These are phyloP conservation scores for Eudorcas thomsonii DNA, from an alignment of 2,113 vertebrate genomes.

Conservation along the genomic window DNA sequence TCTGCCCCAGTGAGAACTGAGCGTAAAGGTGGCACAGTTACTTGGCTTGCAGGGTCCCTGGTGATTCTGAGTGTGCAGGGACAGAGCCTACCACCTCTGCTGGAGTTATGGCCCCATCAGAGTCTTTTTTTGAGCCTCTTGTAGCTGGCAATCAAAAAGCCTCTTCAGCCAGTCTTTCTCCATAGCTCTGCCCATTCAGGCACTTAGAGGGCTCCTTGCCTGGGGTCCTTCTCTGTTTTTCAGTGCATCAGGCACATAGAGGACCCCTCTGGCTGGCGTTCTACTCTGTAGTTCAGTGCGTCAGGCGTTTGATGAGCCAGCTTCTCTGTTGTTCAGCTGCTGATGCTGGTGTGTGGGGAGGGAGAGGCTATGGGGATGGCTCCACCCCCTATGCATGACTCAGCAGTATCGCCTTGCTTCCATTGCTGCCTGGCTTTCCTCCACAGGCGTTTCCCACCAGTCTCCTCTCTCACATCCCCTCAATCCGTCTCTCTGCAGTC, in stretches of 20 bases:
- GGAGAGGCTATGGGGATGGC: neutral
- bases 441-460: neutral
- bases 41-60: neutral
- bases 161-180: neutral
- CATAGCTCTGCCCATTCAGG: neutral
- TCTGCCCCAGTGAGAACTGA: neutral
- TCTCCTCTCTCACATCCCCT: neutral
- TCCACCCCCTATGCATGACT: neutral
- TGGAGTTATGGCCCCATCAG: neutral
- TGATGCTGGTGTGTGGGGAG: rapidly evolving
- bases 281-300: neutral
- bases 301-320: neutral
- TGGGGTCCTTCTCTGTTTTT: neutral
- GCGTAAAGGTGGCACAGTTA: neutral
- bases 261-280: neutral
- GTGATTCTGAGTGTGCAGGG: neutral
- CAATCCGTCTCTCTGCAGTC: neutral
- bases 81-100: neutral
- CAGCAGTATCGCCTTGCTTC: neutral
- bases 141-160: neutral
- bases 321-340: neutral
- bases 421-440: neutral
- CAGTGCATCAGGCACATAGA: neutral
- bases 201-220: neutral
- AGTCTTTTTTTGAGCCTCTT: neutral